A percentile compares a stretch with the other conserved stretches of the same genome.
These are phyloP conservation scores for Rhabdornis inornatus DNA, from an alignment of 2,113 vertebrate species.

Conservation along the genomic window DNA sequence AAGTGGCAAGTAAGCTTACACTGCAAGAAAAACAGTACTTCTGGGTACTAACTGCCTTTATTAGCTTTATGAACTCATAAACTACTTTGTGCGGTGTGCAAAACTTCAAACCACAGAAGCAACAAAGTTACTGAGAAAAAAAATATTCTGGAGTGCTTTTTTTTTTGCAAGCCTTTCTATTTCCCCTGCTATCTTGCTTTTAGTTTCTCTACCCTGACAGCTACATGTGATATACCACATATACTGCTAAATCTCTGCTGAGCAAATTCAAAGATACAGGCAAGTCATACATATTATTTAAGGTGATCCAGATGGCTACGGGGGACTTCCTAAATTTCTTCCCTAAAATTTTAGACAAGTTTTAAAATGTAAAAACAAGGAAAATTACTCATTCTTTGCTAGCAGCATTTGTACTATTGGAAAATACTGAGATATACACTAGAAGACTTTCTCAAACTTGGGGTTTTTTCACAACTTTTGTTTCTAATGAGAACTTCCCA, in stretches of 20 bases:
- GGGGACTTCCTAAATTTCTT: not conserved
- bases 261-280: not conserved
- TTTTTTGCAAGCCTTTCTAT: not conserved
- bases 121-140: not conserved
- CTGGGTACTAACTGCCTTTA: not conserved
- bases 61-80: not conserved
- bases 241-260: not conserved
- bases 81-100: not conserved
- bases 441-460: not conserved
- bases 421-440: not conserved
- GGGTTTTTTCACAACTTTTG: not conserved
- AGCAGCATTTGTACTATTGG: not conserved
- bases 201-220: not conserved
- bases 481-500: not conserved
- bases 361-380: not conserved
- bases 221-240: not conserved
- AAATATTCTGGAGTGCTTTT: not conserved
- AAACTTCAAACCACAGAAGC: not conserved
- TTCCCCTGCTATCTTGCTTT: not conserved
- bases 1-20: not conserved
- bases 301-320: not conserved
- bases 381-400: not conserved
- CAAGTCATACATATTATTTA: not conserved
- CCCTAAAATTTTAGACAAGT: not conserved
- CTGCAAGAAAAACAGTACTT: not conserved